These are phyloP conservation scores for Cistogaster globosa DNA, from an alignment of 2,888 invertebrate genomes.

Conservation along the genomic window DNA sequence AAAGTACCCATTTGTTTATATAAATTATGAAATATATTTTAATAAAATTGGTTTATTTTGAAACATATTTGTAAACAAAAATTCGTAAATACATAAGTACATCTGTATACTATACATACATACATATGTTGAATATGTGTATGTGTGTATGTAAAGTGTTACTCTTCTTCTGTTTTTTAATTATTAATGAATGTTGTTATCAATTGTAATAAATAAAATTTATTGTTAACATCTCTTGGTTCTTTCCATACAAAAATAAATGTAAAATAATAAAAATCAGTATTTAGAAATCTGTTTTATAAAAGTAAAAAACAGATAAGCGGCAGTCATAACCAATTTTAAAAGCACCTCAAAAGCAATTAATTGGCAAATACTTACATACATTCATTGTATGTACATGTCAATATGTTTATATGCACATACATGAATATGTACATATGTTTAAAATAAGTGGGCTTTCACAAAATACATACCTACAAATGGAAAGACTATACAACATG, in stretches of 20 bases:
- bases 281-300: too few relatives aligned
- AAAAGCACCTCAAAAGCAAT: too few relatives aligned
- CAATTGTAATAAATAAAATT: slow-evolving; percentile 1
- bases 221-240: slow-evolving; percentile 23
- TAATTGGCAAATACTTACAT: too few relatives aligned
- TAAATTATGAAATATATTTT: too few relatives aligned
- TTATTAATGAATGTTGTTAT: slow-evolving; percentile 40
- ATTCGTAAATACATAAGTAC: too few relatives aligned
- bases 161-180: not conserved
- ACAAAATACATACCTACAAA: not conserved
- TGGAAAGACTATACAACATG: not conserved
- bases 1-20: too few relatives aligned
- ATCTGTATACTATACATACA: not conserved
- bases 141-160: too few relatives aligned
- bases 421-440: too few relatives aligned
- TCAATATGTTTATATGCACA: not conserved
- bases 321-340: too few relatives aligned
- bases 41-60: too few relatives aligned
- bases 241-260: slow-evolving; percentile 39
- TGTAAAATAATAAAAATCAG: slow-evolving; percentile 10
- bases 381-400: too few relatives aligned
- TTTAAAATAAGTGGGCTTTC: slow-evolving; percentile 32
- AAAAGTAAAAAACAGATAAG: too few relatives aligned
- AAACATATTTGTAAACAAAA: not conserved
- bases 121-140: not conserved